phyloP scores from a whole-genome alignment of 2,888 invertebrate species.

The Helicoverpa assulta region DNA sequence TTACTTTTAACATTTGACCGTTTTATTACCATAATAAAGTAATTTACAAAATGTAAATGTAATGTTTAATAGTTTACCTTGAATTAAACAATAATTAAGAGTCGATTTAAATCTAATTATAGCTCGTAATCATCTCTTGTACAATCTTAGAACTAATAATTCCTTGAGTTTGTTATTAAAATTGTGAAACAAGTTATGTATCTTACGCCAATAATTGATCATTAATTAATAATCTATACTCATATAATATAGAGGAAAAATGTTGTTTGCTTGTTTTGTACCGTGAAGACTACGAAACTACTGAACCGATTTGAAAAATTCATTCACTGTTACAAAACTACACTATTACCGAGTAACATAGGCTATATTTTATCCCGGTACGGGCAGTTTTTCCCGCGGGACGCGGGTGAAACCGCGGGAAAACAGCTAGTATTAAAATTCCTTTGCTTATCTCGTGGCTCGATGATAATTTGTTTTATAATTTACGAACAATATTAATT shows the following conservation, averaged over 20 bases:
- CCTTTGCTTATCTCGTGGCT: slow-evolving; percentile 36
- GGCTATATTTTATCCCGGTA: too few species aligned
- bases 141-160: slow-evolving; percentile 21
- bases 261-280: too few species aligned
- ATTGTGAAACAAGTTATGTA: slow-evolving; percentile 45
- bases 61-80: slow-evolving; percentile 13
- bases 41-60: slow-evolving; percentile 8
- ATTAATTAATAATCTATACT: too few species aligned
- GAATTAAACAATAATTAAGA: background rate
- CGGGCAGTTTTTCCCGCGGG: too few species aligned
- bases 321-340: too few species aligned
- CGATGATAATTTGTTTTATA: slow-evolving; percentile 11
- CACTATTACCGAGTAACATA: too few species aligned
- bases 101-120: background rate
- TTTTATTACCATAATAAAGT: background rate
- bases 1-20: background rate
- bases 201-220: slow-evolving; percentile 37
- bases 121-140: slow-evolving; percentile 5
- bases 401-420: too few species aligned
- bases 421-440: slow-evolving; percentile 8
- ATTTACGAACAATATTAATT: slow-evolving; percentile 32
- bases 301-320: too few species aligned
- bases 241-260: too few species aligned
- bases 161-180: slow-evolving; percentile 26
- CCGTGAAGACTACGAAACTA: too few species aligned